Conservation (phyloP, 2,797 vertebrate species). For the Selene dorsalis region DNA sequence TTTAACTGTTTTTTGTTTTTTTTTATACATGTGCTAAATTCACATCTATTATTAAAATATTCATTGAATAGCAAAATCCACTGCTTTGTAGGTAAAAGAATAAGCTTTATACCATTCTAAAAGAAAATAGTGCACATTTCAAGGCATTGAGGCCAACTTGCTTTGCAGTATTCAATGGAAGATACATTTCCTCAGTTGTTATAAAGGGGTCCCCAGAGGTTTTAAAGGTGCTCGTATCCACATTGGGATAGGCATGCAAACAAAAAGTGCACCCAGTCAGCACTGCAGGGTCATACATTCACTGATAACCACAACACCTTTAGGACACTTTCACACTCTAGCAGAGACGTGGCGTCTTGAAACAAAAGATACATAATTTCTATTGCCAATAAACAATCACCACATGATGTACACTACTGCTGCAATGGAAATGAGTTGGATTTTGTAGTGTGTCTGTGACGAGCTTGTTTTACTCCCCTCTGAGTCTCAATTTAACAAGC, state of each 20-base stretch:
- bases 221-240: slow-evolving; percentile 66
- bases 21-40: slow-evolving; percentile 70
- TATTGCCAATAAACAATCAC: slow-evolving; percentile 4
- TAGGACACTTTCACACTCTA: slow-evolving; percentile 34
- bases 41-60: slow-evolving; percentile 83
- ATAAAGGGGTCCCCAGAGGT: slow-evolving; percentile 70
- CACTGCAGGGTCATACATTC: slow-evolving; percentile 74
- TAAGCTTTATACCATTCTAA: slow-evolving; percentile 83
- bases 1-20: slow-evolving; percentile 26
- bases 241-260: slow-evolving; percentile 55
- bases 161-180: slow-evolving; percentile 84
- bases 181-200: slow-evolving; percentile 79
- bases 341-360: slow-evolving; percentile 28
- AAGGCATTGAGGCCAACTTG: slow-evolving; percentile 88
- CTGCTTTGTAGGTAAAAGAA: slow-evolving; percentile 84
- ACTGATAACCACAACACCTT: slow-evolving; percentile 47
- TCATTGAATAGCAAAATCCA: slow-evolving; percentile 81
- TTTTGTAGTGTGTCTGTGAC: slow-evolving; percentile 36
- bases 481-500: slow-evolving; percentile 36
- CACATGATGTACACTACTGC: neutral
- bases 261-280: slow-evolving; percentile 57
- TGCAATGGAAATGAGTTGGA: slow-evolving; percentile 5
- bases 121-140: slow-evolving; percentile 91
- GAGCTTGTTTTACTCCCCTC: neutral
- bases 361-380: slow-evolving; percentile 21